Percentiles rank a stretch among this genome's conserved stretches.
These are phyloP conservation scores for Botia kubotai DNA, from an alignment of 2,797 vertebrate species.

Conservation along the genomic window DNA sequence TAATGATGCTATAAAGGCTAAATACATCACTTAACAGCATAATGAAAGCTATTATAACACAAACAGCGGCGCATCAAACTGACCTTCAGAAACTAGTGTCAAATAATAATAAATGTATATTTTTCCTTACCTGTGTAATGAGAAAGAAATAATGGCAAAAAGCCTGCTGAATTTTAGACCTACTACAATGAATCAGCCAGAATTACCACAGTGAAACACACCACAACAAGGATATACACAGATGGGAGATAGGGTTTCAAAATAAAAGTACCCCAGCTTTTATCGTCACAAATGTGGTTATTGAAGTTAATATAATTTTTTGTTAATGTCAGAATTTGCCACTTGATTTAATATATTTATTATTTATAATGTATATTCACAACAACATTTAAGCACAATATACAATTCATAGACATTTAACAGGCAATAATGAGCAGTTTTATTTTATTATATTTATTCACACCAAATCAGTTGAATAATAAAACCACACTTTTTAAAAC, in stretches of 20 bases:
- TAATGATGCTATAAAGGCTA: conserved; percentile 28
- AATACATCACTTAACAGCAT: background rate
- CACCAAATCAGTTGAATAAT: background rate
- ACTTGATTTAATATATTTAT: background rate
- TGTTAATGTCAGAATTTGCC: background rate
- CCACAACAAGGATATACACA: conserved; percentile 3
- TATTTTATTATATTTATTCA: background rate
- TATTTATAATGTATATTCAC: background rate
- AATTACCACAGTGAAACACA: conserved; percentile 66
- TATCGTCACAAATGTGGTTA: background rate
- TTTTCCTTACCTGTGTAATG: conserved; percentile 27
- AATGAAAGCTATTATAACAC: background rate
- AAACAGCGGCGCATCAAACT: background rate
- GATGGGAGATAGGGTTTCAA: background rate
- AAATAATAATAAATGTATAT: background rate
- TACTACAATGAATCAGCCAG: conserved; percentile 92
- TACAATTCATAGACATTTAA: too few species aligned
- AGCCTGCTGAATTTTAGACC: conserved; percentile 17
- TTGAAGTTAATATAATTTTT: background rate
- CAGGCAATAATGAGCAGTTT: background rate
- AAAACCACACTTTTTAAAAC: conserved; percentile 59
- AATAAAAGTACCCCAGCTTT: conserved; percentile 3
- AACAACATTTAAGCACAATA: too few species aligned
- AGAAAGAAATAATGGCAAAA: background rate
- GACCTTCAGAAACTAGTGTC: background rate